phyloP scores from a whole-genome alignment of 2,113 vertebrate species.

The Sialia sialis region DNA sequence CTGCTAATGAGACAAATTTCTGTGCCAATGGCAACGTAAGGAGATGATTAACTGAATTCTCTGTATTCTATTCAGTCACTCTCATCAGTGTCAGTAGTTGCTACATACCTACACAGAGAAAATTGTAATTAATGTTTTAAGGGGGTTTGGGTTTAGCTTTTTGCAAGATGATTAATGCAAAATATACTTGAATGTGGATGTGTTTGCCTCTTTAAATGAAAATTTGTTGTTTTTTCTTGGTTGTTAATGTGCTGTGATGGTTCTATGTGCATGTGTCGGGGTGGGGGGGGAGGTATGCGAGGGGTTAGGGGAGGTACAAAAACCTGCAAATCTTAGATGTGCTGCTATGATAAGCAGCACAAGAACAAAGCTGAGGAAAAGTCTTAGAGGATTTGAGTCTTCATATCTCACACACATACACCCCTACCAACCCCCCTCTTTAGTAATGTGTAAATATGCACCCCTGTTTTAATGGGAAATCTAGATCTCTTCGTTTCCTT shows the following conservation, averaged over 20 bases:
- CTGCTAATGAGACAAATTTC: constrained; percentile 67
- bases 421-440: no score
- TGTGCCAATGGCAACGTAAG: constrained; percentile 52
- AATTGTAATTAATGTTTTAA: constrained; percentile 31
- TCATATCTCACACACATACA: background rate
- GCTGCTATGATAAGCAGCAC: background rate
- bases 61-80: constrained; percentile 29
- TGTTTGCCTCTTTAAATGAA: constrained; percentile 42
- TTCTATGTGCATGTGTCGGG: background rate
- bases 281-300: background rate
- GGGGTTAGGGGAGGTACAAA: background rate
- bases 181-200: background rate
- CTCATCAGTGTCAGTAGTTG: constrained; percentile 37
- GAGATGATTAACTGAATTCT: constrained; percentile 58
- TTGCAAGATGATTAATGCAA: background rate
- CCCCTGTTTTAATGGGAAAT: background rate
- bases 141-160: background rate
- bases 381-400: background rate
- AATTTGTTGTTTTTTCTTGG: background rate
- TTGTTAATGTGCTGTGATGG: background rate
- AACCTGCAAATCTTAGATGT: background rate
- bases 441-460: background rate
- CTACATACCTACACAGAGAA: constrained; percentile 6
- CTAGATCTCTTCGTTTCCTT: background rate
- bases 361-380: background rate